Conservation (phyloP, 2,888 invertebrate genomes). For the Melanargia galathea region DNA sequence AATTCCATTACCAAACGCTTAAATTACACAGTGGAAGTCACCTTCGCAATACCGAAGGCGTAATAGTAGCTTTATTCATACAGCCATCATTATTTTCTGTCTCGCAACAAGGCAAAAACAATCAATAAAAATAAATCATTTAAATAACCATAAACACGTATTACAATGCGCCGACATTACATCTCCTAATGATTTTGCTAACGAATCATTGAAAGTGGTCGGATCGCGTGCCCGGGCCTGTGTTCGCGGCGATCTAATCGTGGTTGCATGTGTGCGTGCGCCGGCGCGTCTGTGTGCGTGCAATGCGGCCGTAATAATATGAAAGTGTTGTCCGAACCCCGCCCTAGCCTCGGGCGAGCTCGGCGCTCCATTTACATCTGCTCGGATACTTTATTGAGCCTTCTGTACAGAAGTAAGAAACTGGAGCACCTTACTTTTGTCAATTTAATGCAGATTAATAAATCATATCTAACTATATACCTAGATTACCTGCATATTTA, state of each 20-base stretch:
- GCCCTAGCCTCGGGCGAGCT: conserved; percentile 78
- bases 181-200: conserved; percentile 82
- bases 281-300: conserved; percentile 50
- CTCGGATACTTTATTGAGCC: conserved; percentile 78
- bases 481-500: not conserved
- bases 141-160: conserved; percentile 82
- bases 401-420: conserved; percentile 55
- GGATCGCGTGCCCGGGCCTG: conserved; percentile 74
- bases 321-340: conserved; percentile 81
- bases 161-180: conserved; percentile 80
- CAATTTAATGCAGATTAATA: conserved; percentile 11
- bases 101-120: conserved; percentile 81
- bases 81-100: conserved; percentile 80
- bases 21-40: conserved; percentile 75
- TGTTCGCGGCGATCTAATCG: conserved; percentile 51
- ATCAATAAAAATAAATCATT: conserved; percentile 83
- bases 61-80: conserved; percentile 78
- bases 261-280: conserved; percentile 48
- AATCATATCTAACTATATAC: not conserved
- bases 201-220: conserved; percentile 82
- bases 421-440: conserved; percentile 36
- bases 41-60: conserved; percentile 70
- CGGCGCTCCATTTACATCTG: conserved; percentile 80
- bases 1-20: conserved; percentile 73
- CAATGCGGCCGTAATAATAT: conserved; percentile 75